These are phyloP conservation scores for Chionomys nivalis DNA, from an alignment of 2,113 vertebrate species.

Conservation along the genomic window DNA sequence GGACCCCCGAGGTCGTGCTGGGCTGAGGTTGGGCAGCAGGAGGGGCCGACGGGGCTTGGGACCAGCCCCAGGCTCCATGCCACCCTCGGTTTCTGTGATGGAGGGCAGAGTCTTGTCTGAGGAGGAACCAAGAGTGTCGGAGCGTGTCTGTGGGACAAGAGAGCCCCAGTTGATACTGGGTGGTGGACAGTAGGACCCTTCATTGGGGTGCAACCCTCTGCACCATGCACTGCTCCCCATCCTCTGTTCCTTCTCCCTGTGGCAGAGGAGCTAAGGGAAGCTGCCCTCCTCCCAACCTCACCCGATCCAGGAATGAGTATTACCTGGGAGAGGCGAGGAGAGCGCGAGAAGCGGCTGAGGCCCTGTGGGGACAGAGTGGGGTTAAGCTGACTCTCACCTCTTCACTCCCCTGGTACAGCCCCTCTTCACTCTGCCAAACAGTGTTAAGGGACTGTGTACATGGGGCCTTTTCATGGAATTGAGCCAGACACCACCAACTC, in stretches of 20 bases:
- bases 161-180: neutral
- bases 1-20: constrained; percentile 86
- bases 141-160: constrained; percentile 82
- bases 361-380: constrained; percentile 84
- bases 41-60: constrained; percentile 85
- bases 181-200: neutral
- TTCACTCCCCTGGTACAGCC: neutral
- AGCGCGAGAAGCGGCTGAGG: constrained; percentile 86
- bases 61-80: constrained; percentile 84
- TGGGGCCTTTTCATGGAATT: neutral
- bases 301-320: constrained; percentile 25
- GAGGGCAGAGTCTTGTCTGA: constrained; percentile 88
- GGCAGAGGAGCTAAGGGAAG: neutral
- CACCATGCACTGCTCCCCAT: neutral
- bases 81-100: constrained; percentile 87
- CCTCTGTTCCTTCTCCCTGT: neutral
- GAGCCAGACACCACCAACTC: neutral
- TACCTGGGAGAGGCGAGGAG: constrained; percentile 90
- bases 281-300: neutral
- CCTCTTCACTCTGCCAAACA: neutral
- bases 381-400: neutral
- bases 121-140: constrained; percentile 81
- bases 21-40: constrained; percentile 87
- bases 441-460: neutral
- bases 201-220: neutral